Evolutionary conservation across 2,113 vertebrate genomes (phyloP).

Genomic region (Triplophysa siluroides): DNA sequence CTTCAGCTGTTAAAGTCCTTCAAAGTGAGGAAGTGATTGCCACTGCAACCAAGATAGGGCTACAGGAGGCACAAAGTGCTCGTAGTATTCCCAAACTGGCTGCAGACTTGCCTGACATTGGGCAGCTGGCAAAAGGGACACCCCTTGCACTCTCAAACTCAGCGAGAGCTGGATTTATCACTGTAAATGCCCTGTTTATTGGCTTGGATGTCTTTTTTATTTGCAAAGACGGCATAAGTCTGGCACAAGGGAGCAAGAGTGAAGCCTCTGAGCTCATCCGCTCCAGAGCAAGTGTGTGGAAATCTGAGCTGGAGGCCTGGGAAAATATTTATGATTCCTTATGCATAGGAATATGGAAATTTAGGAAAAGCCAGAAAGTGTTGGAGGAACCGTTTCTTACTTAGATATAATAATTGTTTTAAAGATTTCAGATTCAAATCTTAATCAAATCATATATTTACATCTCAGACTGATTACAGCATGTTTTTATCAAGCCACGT

Average conservation of each 20-base stretch:
- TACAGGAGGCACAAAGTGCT: conserved; percentile 51
- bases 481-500: no score
- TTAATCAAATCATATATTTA: no score
- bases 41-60: conserved; percentile 22
- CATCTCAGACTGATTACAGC: no score
- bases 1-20: conserved; percentile 38
- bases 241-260: conserved; percentile 59
- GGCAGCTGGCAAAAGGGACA: conserved; percentile 55
- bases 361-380: conserved; percentile 28
- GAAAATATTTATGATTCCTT: conserved; percentile 50
- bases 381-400: conserved; percentile 48
- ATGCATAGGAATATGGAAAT: conserved; percentile 45
- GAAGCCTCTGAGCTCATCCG: conserved; percentile 53
- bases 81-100: conserved; percentile 47
- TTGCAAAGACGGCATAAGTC: conserved; percentile 56
- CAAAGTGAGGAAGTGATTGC: conserved; percentile 17
- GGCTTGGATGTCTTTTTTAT: conserved; percentile 61
- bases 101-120: conserved; percentile 59
- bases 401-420: background rate
- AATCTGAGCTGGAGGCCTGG: conserved; percentile 54
- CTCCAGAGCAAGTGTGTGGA: conserved; percentile 52
- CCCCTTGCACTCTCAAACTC: conserved; percentile 53
- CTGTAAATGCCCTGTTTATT: conserved; percentile 57
- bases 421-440: no score
- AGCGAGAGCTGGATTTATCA: conserved; percentile 53